A percentile compares a stretch with the other conserved stretches of the same genome.
phyloP scores from a whole-genome alignment of 2,113 vertebrate species.

The Felis chaus region DNA sequence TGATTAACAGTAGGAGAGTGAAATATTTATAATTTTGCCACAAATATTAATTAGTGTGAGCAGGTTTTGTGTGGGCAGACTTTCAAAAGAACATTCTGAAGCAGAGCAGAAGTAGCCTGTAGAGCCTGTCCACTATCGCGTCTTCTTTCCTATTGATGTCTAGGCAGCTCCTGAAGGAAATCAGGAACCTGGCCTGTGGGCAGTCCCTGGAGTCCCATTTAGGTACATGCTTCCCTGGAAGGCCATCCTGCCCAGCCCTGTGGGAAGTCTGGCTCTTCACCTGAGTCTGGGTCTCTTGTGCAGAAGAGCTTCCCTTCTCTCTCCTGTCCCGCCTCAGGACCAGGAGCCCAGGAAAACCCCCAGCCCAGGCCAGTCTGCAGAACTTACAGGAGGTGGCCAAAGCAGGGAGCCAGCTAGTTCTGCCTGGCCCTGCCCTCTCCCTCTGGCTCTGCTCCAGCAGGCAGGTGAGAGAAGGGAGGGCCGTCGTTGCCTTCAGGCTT shows the following conservation, averaged over 20 bases:
- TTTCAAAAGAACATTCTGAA: constrained; percentile 7
- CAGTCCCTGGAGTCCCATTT: background rate
- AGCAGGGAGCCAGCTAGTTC: too few species aligned
- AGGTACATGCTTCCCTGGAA: background rate
- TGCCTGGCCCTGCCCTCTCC: background rate
- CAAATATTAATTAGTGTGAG: background rate
- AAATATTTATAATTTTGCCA: constrained; percentile 9
- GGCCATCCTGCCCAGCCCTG: background rate
- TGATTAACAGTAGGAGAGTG: background rate
- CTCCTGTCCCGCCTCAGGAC: background rate
- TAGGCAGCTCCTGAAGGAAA: background rate
- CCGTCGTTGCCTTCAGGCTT: background rate
- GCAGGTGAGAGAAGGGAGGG: background rate
- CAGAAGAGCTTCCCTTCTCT: background rate
- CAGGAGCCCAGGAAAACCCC: background rate
- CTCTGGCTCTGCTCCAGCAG: background rate
- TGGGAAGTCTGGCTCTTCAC: background rate
- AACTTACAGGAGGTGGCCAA: background rate
- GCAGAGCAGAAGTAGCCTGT: background rate
- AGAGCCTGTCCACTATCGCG: background rate
- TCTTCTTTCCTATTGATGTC: background rate
- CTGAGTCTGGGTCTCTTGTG: background rate
- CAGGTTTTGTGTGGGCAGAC: background rate
- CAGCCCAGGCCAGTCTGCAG: background rate
- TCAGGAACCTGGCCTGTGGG: background rate